phyloP scores from a whole-genome alignment of 2,113 vertebrate genomes.

The Zosterops hypoxanthus region DNA sequence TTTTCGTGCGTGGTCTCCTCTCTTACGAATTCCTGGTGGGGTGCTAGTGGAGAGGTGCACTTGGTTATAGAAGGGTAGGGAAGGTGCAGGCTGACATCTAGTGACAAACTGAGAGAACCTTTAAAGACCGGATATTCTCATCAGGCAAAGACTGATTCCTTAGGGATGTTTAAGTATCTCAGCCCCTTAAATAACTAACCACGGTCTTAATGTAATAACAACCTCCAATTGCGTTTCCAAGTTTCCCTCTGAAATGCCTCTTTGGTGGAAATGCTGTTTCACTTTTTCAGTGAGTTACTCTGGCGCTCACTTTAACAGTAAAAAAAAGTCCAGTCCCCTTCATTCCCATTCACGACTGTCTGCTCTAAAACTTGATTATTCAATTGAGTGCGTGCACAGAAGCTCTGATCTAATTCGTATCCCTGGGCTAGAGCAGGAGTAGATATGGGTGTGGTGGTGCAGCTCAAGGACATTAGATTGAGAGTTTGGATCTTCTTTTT shows the following conservation, averaged over 20 bases:
- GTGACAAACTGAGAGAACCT: conserved; percentile 20
- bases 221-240: neutral
- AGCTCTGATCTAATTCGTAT: neutral
- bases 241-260: neutral
- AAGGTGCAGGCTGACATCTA: conserved; percentile 58
- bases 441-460: neutral
- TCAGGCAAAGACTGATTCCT: neutral
- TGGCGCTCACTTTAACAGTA: neutral
- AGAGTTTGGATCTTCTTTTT: neutral
- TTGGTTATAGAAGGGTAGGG: too few species aligned
- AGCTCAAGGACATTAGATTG: neutral
- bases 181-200: neutral
- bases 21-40: neutral
- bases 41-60: neutral
- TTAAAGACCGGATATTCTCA: neutral
- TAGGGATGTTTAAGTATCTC: neutral
- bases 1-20: accelerated
- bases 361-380: conserved; percentile 18
- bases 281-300: neutral
- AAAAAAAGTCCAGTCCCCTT: neutral
- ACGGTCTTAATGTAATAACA: neutral
- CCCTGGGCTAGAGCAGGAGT: neutral
- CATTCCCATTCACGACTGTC: neutral
- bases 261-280: neutral
- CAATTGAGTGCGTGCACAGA: neutral